Evolutionary conservation across 2,888 invertebrate genomes (phyloP).

Genomic region (Spatulosminthurus flaviceps): DNA sequence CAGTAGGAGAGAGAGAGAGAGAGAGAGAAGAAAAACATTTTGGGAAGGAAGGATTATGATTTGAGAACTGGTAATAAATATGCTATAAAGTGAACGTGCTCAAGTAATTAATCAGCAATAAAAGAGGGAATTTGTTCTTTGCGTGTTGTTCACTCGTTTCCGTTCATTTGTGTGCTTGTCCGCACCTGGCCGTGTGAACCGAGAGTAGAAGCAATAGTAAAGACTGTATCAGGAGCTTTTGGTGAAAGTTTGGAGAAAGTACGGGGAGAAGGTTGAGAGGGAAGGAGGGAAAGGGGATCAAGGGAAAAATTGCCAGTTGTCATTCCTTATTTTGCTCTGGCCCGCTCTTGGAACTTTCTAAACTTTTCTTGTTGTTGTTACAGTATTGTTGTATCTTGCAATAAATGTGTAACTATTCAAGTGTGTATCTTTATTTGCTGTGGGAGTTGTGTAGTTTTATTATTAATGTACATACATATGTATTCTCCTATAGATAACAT

Average conservation of each 20-base stretch:
- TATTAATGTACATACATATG: too few species aligned
- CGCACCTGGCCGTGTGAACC: conserved; percentile 44
- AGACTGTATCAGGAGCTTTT: not conserved
- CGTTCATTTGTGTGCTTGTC: conserved; percentile 30
- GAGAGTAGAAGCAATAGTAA: too few species aligned
- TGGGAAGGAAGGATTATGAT: conserved; percentile 13
- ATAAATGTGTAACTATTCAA: too few species aligned
- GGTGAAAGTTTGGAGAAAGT: not conserved
- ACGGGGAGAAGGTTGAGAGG: not conserved
- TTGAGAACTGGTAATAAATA: conserved; percentile 17
- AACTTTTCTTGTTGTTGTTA: too few species aligned
- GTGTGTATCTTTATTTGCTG: too few species aligned
- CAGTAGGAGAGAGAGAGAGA: too few species aligned
- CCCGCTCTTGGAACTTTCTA: too few species aligned
- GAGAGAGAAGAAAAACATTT: not conserved
- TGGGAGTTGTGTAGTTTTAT: too few species aligned
- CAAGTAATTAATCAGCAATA: conserved; percentile 40
- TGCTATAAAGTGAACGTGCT: not conserved
- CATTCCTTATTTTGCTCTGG: conserved; percentile 3
- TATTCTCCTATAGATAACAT: too few species aligned
- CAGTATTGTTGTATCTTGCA: too few species aligned
- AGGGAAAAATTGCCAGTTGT: conserved; percentile 34
- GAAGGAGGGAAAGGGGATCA: not conserved
- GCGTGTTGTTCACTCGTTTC: conserved; percentile 44
- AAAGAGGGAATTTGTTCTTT: conserved; percentile 41